Conservation (phyloP, 2,113 vertebrate species). For the Lophura nycthemera region DNA sequence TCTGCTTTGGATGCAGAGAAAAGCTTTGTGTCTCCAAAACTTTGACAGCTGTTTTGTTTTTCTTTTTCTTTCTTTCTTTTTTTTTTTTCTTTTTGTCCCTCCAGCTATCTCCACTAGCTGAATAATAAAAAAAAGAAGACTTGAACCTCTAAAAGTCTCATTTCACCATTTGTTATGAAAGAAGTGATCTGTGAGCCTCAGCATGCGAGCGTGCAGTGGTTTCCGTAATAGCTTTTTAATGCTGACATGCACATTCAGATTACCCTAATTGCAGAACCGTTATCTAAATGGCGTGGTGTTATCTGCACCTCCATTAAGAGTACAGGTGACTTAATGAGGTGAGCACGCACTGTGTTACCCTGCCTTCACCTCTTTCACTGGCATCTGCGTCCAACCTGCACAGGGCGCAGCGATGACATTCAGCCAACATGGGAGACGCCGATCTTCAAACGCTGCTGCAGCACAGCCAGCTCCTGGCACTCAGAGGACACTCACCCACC, state of each 20-base stretch:
- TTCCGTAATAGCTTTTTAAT: conserved; percentile 4
- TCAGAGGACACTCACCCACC: not conserved
- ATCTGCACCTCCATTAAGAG: not conserved
- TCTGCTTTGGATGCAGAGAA: not conserved
- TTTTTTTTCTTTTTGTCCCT: not conserved
- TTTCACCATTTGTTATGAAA: not conserved
- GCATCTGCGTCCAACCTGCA: not conserved
- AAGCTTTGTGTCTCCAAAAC: not conserved
- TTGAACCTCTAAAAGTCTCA: not conserved
- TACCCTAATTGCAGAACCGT: conserved; percentile 22
- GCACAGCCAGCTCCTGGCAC: not conserved
- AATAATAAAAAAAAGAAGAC: not conserved
- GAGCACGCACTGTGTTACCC: not conserved
- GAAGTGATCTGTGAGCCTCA: not conserved
- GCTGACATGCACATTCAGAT: not conserved
- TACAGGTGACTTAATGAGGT: not conserved
- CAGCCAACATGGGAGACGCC: not conserved
- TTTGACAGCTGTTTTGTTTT: not conserved
- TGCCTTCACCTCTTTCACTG: not conserved
- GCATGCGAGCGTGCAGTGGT: not conserved
- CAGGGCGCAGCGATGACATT: accelerated
- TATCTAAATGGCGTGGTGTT: conserved; percentile 14
- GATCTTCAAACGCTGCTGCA: not conserved
- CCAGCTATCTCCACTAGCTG: not conserved
- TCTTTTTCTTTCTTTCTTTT: too few relatives aligned